Evolutionary conservation across 1,140 invertebrate species (phyloP), one percentile per base, ranked within the genome.

Genomic region (Solenopsis invicta): DNA sequence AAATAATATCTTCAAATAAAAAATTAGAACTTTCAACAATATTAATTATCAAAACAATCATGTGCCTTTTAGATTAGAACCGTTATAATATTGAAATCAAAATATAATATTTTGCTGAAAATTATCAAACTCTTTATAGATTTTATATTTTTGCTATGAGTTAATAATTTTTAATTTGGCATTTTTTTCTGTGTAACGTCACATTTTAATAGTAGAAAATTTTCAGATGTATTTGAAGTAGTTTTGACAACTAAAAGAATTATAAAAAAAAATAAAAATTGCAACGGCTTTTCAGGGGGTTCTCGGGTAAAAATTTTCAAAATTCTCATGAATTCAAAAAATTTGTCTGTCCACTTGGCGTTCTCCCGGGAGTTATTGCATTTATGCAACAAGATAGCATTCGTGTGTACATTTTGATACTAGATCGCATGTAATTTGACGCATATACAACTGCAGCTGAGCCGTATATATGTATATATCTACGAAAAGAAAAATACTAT

Each of bases 401-500:
- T 67, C 24, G 34, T 54, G n/a, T 12, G 64, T 67, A 56, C 21
- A 37, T 81, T 69, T 81, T 81, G 13, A 67, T 69, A 56, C 29
- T 18, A 13, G n/a, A n/a, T 81, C 50, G 48, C 21, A 50, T 54
- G 34, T 81, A 71, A 81, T 71, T 81, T 71, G 56, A 37, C 21
- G 37, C 8, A 9, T 24, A 69, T 21, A 69, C 34, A 54, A 24
- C 16, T 59, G 50, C 37, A 24, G 12, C n/a, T 29, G n/a, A 24
- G 12, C n/a, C 24, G n/a, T 45, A 37, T 64, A 50, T 34, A 6
- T 50, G 24, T 56, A 56, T 8, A 21, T 48, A 78, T 13, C n/a
- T 12, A 29, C 37, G 12, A 29, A 45, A 71, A 81, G 64, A 81
- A 81, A 81, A 81, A 81, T 56, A 67, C 34, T 24, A 37, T 52